Evolutionary conservation across 2,888 invertebrate genomes (phyloP).

Genomic region (Holacanthella duospinosa): DNA sequence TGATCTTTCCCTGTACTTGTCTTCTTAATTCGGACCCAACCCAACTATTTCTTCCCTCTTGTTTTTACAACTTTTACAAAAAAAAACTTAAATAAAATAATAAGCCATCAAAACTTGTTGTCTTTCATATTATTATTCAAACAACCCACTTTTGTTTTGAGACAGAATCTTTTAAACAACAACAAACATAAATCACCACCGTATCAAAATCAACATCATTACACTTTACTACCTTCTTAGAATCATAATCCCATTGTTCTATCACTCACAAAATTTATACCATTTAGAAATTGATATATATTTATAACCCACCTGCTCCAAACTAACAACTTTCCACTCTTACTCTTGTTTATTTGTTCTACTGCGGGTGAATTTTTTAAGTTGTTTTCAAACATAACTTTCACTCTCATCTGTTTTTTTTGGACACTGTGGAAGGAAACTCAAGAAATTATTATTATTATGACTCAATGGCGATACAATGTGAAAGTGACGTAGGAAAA

Average conservation of each 20-base stretch:
- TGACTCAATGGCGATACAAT: no score
- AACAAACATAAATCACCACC: neutral
- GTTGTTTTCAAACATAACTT: neutral
- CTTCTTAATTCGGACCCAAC: slow-evolving; percentile 40
- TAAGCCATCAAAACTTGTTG: neutral
- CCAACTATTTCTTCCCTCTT: slow-evolving; percentile 6
- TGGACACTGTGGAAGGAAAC: no score
- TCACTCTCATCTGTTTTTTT: no score
- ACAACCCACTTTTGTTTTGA: neutral
- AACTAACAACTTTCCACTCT: neutral
- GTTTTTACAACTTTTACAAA: slow-evolving; percentile 1
- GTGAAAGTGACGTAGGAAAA: no score
- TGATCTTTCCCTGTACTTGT: slow-evolving; percentile 38
- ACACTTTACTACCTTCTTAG: no score
- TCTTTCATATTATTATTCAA: neutral
- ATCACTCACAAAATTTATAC: no score
- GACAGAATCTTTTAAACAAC: neutral
- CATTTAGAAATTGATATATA: no score
- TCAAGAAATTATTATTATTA: no score
- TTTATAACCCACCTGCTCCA: neutral
- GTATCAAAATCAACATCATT: neutral
- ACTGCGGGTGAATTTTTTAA: neutral
- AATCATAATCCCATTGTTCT: no score
- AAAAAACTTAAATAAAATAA: slow-evolving; percentile 7
- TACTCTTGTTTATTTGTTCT: neutral